Percentiles rank a stretch among this genome's conserved stretches.
phyloP scores from a whole-genome alignment of 2,113 vertebrate genomes.

The Oreamnos americanus region DNA sequence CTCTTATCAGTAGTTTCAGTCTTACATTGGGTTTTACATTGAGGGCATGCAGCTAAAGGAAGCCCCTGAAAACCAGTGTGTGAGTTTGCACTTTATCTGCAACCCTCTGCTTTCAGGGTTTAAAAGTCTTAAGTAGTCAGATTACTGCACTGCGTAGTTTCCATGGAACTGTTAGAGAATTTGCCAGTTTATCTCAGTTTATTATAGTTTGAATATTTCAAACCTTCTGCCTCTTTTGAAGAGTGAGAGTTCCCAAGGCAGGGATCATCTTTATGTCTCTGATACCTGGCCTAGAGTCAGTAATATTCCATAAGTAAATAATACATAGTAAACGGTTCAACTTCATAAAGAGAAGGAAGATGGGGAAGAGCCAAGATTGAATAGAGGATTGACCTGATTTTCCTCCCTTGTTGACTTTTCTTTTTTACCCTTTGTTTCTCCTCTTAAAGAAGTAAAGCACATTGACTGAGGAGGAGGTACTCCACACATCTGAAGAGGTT shows the following conservation, averaged over 20 bases:
- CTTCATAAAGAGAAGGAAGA: not conserved
- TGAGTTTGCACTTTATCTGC: not conserved
- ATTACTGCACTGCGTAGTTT: not conserved
- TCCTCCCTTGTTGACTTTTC: not conserved
- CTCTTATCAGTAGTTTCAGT: not conserved
- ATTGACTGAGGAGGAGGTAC: not conserved
- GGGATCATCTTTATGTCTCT: not conserved
- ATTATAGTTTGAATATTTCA: not conserved
- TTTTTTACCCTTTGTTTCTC: not conserved
- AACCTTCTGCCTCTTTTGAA: not conserved
- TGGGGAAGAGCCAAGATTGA: not conserved
- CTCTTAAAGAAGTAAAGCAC: not conserved
- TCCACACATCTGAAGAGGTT: not conserved
- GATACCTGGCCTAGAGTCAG: not conserved
- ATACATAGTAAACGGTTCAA: not conserved
- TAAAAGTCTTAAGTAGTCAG: not conserved
- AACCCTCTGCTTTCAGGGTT: not conserved
- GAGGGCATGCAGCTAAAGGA: not conserved
- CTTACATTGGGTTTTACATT: not conserved
- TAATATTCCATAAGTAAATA: not conserved
- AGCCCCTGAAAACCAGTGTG: not conserved
- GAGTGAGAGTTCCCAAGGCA: not conserved
- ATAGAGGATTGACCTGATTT: not conserved
- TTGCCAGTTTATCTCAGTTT: not conserved
- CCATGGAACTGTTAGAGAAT: not conserved